Percentiles rank a stretch among this genome's conserved stretches.
These are phyloP conservation scores for Phalacrocorax brasilianus DNA, from an alignment of 2,113 vertebrate species.

Conservation along the genomic window DNA sequence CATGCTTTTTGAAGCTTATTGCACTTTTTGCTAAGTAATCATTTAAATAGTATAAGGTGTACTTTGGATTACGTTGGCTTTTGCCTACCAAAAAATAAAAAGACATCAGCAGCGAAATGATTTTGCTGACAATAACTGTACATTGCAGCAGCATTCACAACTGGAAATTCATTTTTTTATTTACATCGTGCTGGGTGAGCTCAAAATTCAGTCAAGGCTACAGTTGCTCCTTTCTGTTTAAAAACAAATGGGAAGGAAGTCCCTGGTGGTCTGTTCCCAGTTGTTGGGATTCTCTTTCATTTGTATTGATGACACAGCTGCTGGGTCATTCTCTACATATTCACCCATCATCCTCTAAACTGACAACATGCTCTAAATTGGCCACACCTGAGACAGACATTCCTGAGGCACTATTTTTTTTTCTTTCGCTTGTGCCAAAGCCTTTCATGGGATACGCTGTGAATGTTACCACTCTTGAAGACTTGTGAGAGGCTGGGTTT, in stretches of 20 bases:
- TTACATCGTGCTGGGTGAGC: neutral
- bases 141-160: neutral
- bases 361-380: neutral
- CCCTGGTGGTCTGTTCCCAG: neutral
- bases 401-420: neutral
- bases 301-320: neutral
- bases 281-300: neutral
- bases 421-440: neutral
- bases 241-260: neutral
- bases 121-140: neutral
- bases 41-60: neutral
- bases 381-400: neutral
- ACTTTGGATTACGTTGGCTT: neutral
- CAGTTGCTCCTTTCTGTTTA: neutral
- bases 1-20: constrained; percentile 4
- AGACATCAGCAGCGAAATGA: neutral
- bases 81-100: neutral
- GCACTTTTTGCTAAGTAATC: neutral
- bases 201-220: neutral
- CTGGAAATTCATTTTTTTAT: neutral
- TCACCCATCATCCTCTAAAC: neutral
- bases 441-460: neutral
- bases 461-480: neutral
- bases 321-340: neutral
- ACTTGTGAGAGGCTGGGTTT: neutral